Evolutionary conservation across 2,888 invertebrate species (phyloP), one percentile per base, ranked within the genome.

Genomic region (Acronicta psi): DNA sequence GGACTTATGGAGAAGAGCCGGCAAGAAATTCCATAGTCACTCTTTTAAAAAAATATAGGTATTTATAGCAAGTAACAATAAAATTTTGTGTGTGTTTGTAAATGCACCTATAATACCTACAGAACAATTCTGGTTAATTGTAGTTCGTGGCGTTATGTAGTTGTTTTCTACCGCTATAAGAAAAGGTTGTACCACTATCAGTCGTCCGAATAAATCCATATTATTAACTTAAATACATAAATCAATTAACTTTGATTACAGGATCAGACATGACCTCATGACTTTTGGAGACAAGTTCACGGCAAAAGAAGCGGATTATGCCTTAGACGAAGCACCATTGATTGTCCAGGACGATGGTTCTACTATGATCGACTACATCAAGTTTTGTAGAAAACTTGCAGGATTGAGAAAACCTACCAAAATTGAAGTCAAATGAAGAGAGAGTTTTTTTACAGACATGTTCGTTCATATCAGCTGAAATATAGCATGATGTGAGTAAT

Each of bases 231-330:
- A 6, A 25, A 9, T 6, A 6, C 3, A 2, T 31, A 10, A 23
- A 13, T 13, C 14, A 7, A 42, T 23, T 14, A 18, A 7, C 10
- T 59, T 59, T 18, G 29, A 58, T 85, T 82, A 2, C 88, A 96
- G 96, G 79, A 95, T 96, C 71, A 95, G 95, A 63, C 95, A 95
- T 69, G 96, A 96, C 77, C 87, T 96, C 41, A 95, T 95, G 92
- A 95, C 95, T 8, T 95, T 95, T 84, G 96, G 96, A 5, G 96
- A 96, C 76, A 95, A 95, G 79, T 95, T 96, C 80, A 95, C 95
- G 0, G 91, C 92, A 43, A 94, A 94, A 67, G 96, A 96, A 86
- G 95, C 96, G 0, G 93, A 95, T 64, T 95, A 95, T 70, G 96
- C 96, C 0, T 83, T 96, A 13, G 95, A 95, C 66, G 95, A 95